Evolutionary conservation across 2,797 vertebrate genomes (phyloP).

Genomic region (Thunnus albacares): DNA sequence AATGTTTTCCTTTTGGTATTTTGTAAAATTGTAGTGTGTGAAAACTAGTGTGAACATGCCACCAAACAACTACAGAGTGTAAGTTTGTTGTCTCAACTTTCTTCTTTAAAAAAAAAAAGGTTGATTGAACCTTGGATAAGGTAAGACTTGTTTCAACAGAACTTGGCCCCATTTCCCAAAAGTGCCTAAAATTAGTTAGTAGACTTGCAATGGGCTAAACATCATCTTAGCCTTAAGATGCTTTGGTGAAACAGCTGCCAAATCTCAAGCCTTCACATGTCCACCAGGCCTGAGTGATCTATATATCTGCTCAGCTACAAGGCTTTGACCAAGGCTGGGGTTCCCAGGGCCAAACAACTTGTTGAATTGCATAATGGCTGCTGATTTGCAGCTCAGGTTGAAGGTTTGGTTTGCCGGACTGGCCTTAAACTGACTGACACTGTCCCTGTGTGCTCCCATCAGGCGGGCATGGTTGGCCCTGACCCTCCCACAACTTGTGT

Average conservation of each 20-base stretch:
- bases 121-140: background rate
- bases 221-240: background rate
- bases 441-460: slow-evolving; percentile 15
- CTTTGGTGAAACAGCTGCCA: background rate
- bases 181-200: too few species aligned
- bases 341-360: slow-evolving; percentile 33
- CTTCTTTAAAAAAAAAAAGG: too few species aligned
- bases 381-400: slow-evolving; percentile 25
- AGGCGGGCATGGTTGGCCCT: background rate
- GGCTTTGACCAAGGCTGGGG: slow-evolving; percentile 36
- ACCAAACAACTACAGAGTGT: background rate
- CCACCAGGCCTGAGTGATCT: slow-evolving; percentile 12
- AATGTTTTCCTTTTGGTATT: background rate
- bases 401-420: slow-evolving; percentile 22
- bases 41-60: background rate
- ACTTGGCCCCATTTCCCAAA: too few species aligned
- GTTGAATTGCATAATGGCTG: slow-evolving; percentile 7
- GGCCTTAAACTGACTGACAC: slow-evolving; percentile 40
- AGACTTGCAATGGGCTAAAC: too few species aligned
- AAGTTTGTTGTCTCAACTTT: background rate
- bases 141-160: too few species aligned
- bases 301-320: slow-evolving; percentile 32
- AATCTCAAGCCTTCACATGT: background rate
- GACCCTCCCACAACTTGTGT: background rate
- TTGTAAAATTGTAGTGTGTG: background rate